A percentile compares a stretch with the other conserved stretches of the same genome.
Evolutionary conservation across 2,888 invertebrate species (phyloP).

Genomic region (Lepetodrilus schrolli): DNA sequence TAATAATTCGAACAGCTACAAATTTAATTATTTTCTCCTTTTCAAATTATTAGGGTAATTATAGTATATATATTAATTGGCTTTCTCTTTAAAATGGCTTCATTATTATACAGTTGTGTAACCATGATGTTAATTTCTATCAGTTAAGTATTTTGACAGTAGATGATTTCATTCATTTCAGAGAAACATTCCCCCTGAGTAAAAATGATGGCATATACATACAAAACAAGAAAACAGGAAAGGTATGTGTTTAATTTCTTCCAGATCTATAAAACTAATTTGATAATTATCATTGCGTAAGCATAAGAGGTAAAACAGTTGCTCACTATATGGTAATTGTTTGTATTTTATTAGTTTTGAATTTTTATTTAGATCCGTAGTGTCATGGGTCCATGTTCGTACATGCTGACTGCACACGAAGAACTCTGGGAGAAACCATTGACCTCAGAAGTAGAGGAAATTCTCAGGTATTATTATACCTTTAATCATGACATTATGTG

Average conservation of each 20-base stretch:
- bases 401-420: conserved; percentile 67
- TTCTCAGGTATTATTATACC: conserved; percentile 68
- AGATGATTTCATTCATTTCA: conserved; percentile 43
- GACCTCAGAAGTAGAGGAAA: conserved; percentile 55
- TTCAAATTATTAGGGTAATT: too few relatives aligned
- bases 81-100: too few relatives aligned
- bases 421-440: conserved; percentile 67
- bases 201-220: conserved; percentile 71
- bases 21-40: too few relatives aligned
- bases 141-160: too few relatives aligned
- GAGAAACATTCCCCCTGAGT: conserved; percentile 62
- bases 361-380: conserved; percentile 54
- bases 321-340: neutral
- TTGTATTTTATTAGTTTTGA: neutral
- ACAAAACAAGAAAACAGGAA: conserved; percentile 59
- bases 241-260: too few relatives aligned
- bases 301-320: neutral
- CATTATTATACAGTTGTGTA: too few relatives aligned
- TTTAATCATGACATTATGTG: too few relatives aligned
- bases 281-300: too few relatives aligned
- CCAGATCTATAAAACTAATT: too few relatives aligned
- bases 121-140: too few relatives aligned
- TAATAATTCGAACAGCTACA: too few relatives aligned
- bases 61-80: too few relatives aligned
- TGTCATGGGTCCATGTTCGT: conserved; percentile 68